Evolutionary conservation across 2,888 invertebrate genomes (phyloP).

Genomic region (Seira ritae): DNA sequence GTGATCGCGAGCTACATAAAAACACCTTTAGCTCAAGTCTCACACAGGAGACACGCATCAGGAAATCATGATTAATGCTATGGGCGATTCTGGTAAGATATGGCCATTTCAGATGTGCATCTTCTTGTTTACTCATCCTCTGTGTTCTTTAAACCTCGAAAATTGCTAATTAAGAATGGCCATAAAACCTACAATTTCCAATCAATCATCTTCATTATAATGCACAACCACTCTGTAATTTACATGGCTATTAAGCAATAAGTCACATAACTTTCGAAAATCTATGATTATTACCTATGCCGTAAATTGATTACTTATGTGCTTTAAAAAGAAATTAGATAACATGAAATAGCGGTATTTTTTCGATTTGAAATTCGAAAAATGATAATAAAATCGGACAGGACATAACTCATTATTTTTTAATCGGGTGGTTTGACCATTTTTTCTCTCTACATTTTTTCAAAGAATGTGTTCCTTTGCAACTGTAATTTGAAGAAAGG

Average conservation of each 20-base stretch:
- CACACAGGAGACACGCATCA: not conserved
- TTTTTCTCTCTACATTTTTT: too few species aligned
- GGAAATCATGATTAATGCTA: not conserved
- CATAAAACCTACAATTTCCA: not conserved
- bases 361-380: not conserved
- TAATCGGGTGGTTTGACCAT: too few species aligned
- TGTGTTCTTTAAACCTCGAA: too few species aligned
- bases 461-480: too few species aligned
- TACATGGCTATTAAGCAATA: not conserved
- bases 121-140: too few species aligned
- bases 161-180: conserved; percentile 1
- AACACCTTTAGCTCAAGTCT: not conserved
- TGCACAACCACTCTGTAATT: too few species aligned
- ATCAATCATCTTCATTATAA: conserved; percentile 29
- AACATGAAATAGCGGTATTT: not conserved
- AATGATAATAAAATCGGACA: not conserved
- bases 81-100: not conserved
- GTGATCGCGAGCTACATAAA: too few species aligned
- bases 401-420: too few species aligned
- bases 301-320: not conserved
- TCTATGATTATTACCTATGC: not conserved
- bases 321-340: not conserved
- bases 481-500: too few species aligned
- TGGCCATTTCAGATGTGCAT: not conserved
- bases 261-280: not conserved